These are phyloP conservation scores for Astreopora myriophthalma DNA, from an alignment of 64 coral and sea anemone genomes.

Conservation along the genomic window DNA sequence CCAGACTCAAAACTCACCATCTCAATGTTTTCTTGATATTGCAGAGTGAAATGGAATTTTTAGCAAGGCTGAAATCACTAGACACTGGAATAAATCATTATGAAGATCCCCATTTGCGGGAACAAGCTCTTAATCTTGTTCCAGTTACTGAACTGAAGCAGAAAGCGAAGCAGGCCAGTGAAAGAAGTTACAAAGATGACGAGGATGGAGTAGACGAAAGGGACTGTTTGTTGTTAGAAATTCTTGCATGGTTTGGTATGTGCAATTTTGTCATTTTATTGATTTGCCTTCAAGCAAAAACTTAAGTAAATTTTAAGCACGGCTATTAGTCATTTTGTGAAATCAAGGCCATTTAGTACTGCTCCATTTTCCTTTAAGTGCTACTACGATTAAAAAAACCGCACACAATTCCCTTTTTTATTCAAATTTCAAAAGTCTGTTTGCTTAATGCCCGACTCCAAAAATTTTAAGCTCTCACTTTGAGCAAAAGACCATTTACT, in stretches of 20 bases:
- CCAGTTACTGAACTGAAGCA: conserved; percentile 61
- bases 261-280: neutral
- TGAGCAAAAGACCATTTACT: too few species aligned
- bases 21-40: neutral
- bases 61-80: conserved; percentile 26
- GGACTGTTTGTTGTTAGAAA: conserved; percentile 71
- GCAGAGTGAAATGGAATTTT: conserved; percentile 64
- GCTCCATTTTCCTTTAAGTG: too few species aligned
- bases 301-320: too few species aligned
- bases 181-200: conserved; percentile 63
- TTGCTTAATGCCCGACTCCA: too few species aligned
- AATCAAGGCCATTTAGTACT: too few species aligned
- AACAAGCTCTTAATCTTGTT: conserved; percentile 49
- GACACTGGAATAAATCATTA: conserved; percentile 58
- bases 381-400: too few species aligned
- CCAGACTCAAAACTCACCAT: too few species aligned
- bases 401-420: too few species aligned
- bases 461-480: too few species aligned
- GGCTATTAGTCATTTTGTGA: too few species aligned
- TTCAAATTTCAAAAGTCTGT: too few species aligned
- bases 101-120: conserved; percentile 67
- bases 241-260: conserved; percentile 80
- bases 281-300: too few species aligned
- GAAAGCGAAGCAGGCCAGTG: conserved; percentile 48
- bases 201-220: conserved; percentile 46